Evolutionary conservation across 1,140 invertebrate genomes (phyloP).

Genomic region (Whitmania pigra): DNA sequence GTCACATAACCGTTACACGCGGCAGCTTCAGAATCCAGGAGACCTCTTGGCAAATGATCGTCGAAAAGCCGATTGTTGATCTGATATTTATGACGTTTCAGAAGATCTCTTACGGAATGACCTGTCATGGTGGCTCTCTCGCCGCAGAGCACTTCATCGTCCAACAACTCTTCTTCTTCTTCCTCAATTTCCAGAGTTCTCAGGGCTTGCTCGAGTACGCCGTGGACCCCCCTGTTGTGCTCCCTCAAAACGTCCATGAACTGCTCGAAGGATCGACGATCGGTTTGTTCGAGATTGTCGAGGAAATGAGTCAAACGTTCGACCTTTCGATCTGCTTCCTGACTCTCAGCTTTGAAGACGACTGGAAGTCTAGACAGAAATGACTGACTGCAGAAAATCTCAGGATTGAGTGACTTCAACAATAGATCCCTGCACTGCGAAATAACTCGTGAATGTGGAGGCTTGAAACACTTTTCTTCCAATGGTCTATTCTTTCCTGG

Average conservation of each 20-base stretch:
- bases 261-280: slow-evolving; percentile 13
- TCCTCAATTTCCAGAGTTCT: background rate
- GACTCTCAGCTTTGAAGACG: no score
- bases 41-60: background rate
- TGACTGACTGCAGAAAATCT: no score
- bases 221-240: slow-evolving; percentile 18
- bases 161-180: background rate
- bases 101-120: background rate
- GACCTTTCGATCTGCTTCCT: no score
- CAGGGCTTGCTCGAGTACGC: slow-evolving; percentile 18
- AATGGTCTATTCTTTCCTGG: no score
- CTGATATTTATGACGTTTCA: background rate
- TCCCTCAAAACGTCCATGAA: slow-evolving; percentile 23
- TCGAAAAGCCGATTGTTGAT: background rate
- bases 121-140: background rate
- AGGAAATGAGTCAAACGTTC: slow-evolving; percentile 17
- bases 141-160: background rate
- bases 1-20: background rate
- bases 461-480: no score
- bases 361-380: no score
- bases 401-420: no score
- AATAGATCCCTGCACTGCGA: no score
- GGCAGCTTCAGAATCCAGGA: background rate
- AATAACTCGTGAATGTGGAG: no score
- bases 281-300: slow-evolving; percentile 16